Evolutionary conservation across 2,797 vertebrate species (phyloP), one percentile per base, ranked within the genome.

Genomic region (Gadopsis marmoratus): DNA sequence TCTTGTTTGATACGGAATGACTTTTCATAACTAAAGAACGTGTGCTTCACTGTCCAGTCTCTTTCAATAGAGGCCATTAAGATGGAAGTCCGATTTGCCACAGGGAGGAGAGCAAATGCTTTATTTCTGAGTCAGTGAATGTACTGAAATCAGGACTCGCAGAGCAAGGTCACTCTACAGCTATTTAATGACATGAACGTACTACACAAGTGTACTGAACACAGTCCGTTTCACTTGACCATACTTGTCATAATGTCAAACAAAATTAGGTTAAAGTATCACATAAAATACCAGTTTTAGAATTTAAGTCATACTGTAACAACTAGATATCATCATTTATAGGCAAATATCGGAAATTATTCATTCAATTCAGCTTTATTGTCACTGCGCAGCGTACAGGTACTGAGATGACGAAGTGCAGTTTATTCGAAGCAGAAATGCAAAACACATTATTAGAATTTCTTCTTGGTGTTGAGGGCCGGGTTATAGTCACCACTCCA

Each of bases 21-120:
- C 63, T 79, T 86, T 87, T 79, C 65, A 86, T 73, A 66, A 84
- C 74, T 61, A 71, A 79, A 79, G 63, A 65, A 81, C 26, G 41
- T 63, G 51, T 81, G 53, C 55, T 39, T 84, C 87, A 84, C 66
- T 82, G 31, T 82, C 72, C 45, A 21, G 59, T 53, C 51, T 82
- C 33, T 90, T 86, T 81, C 73, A 87, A 84, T 79, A 78, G 71
- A 81, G 70, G 62, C 71, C 53, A 85, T 90, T 88, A 88, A 89
- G 84, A 86, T 83, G 67, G 67, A 66, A 59, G 63, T 68, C 55
- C 21, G 77, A 90, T 86, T 89, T 78, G 59, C 62, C 39, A 58
- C 50, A 29, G 29, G 50, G 58, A 59, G 54, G 53, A 74, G 31
- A 69, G 48, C 5, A 23, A 68, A 61, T 69, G 14, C 13, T 8